phyloP scores from a whole-genome alignment of 2,113 vertebrate genomes.

The Vulpes vulpes region DNA sequence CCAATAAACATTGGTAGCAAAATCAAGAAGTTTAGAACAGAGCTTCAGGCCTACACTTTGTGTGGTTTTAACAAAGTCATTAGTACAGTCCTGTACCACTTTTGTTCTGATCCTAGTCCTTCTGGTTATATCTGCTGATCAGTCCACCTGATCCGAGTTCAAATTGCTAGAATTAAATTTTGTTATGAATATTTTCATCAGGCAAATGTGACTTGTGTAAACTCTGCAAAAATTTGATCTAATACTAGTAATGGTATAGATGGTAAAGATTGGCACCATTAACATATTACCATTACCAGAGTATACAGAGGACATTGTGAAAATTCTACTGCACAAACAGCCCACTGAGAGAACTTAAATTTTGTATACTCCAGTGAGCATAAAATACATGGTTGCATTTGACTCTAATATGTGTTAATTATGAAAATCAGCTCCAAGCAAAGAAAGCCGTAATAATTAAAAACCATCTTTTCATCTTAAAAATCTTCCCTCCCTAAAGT shows the following conservation, averaged over 20 bases:
- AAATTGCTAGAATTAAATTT: constrained; percentile 36
- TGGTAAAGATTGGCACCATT: constrained; percentile 1
- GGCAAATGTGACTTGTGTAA: constrained; percentile 54
- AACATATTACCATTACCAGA: constrained; percentile 46
- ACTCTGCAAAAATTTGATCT: constrained; percentile 59
- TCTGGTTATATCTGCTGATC: neutral
- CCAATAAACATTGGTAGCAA: neutral
- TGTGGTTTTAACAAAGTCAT: neutral
- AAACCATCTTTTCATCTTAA: constrained; percentile 79
- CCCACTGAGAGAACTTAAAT: constrained; percentile 72
- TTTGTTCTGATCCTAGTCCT: neutral
- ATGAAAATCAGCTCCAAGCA: constrained; percentile 79
- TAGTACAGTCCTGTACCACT: neutral
- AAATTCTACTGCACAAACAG: constrained; percentile 60
- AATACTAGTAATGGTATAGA: constrained; percentile 33
- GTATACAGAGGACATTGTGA: constrained; percentile 60
- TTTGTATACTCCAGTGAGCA: constrained; percentile 80
- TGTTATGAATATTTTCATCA: constrained; percentile 14
- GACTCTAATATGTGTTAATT: constrained; percentile 83
- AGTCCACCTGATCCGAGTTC: neutral
- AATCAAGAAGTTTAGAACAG: neutral
- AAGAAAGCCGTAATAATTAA: constrained; percentile 80
- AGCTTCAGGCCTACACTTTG: neutral
- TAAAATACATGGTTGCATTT: constrained; percentile 78
- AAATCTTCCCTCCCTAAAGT: constrained; percentile 65